A percentile compares a stretch with the other conserved stretches of the same genome.
Conservation (phyloP, 1,140 invertebrate species). For the Penaeus japonicus region DNA sequence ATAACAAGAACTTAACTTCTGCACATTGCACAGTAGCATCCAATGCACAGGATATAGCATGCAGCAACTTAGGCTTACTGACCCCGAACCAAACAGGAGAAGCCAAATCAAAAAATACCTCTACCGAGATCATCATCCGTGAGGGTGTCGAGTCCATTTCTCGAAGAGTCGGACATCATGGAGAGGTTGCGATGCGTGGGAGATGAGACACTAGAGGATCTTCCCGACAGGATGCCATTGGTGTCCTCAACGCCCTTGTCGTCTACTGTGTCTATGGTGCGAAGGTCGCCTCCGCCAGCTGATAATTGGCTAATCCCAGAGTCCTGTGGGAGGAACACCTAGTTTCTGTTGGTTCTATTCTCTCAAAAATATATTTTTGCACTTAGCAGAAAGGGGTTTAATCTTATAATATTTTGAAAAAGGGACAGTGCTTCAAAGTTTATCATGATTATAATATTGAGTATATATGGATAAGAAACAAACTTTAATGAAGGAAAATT, state of each 20-base stretch:
- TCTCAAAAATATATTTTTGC: neutral
- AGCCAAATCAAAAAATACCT: conserved; percentile 52
- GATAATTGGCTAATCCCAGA: conserved; percentile 88
- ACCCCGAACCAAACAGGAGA: conserved; percentile 29
- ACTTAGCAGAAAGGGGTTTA: no score
- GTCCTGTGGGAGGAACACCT: conserved; percentile 70
- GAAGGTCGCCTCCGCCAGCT: conserved; percentile 63
- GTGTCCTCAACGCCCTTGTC: conserved; percentile 63
- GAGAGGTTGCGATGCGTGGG: conserved; percentile 57
- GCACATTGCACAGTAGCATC: no score
- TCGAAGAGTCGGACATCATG: conserved; percentile 48
- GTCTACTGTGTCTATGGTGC: conserved; percentile 68
- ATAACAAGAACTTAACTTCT: neutral
- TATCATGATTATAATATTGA: no score
- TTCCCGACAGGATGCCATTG: conserved; percentile 55
- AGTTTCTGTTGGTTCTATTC: neutral
- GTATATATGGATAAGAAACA: no score
- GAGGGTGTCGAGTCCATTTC: conserved; percentile 56
- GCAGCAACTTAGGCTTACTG: conserved; percentile 19
- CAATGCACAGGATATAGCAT: neutral
- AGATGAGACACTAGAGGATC: conserved; percentile 58
- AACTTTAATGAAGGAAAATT: no score
- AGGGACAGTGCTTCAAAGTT: no score
- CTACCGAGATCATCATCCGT: conserved; percentile 58
- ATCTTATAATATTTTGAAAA: no score